Evolutionary conservation across 2,797 vertebrate genomes (phyloP), one percentile per base, ranked within the genome.

Genomic region (Delichon dasypus): DNA sequence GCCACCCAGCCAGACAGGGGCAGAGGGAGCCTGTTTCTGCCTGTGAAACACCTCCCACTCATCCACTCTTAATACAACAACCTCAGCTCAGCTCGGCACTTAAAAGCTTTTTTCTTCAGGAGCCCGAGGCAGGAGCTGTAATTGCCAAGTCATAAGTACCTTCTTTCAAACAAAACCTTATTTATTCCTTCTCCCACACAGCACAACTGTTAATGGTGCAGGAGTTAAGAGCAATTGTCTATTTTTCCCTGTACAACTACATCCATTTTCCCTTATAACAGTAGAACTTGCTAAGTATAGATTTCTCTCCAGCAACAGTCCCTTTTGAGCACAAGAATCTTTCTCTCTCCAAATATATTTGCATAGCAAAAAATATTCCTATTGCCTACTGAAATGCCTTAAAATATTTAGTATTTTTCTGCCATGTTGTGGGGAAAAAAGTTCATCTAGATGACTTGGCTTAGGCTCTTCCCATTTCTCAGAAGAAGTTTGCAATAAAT

Each of bases 401-500:
- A 62, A 90, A 90, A 88, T 88, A 82, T 88, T 88, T 75, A 88
- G 38, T 29, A 47, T 67, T 91, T 94, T 88, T n/a, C 20, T 75
- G 34, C 34, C 54, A 29, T 12, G 17, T 36, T 81, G 17, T 76
- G 22, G 19, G 11, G 3, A 1, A 8, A 40, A 68, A 66, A n/a
- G 40, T 27, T 38, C 22, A 27, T 62, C 60, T 80, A 67, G 60
- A 64, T 91, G 42, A 62, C 2, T 3, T 70, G 40, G 27, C 42
- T 90, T 60, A 74, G 57, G 11, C 50, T 89, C 40, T 68, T 95
- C 38, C 30, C 18, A 50, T 91, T 94, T 92, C 57, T 91, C 36
- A 34, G 60, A 93, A 72, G 75, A 61, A 80, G 44, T 80, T 62
- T 75, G n/a, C 29, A 80, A 85, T 95, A 88, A 95, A 93, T 95